Conservation (phyloP, 1,140 invertebrate genomes). For the Ditylenchus dipsaci region DNA sequence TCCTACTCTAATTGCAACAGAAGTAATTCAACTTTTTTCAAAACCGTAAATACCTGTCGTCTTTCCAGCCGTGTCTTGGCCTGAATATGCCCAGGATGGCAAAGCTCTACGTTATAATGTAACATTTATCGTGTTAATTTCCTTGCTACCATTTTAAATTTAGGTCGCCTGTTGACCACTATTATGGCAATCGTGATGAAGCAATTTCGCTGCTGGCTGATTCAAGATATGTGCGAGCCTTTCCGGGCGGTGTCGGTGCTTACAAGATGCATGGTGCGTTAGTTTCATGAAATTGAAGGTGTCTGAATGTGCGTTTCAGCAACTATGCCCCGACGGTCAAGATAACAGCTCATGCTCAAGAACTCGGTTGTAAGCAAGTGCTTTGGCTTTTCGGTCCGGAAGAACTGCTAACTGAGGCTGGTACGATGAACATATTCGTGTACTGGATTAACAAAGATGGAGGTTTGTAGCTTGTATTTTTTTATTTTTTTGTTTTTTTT, state of each 20-base stretch:
- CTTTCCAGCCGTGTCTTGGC: conserved; percentile 68
- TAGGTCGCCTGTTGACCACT: conserved; percentile 70
- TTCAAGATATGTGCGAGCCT: conserved; percentile 77
- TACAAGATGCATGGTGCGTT: conserved; percentile 77
- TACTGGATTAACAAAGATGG: conserved; percentile 80
- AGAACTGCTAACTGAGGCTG: conserved; percentile 90
- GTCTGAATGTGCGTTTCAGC: conserved; percentile 44
- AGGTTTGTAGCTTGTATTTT: conserved; percentile 69
- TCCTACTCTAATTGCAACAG: conserved; percentile 91
- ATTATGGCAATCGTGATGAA: conserved; percentile 72
- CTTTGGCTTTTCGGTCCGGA: conserved; percentile 93
- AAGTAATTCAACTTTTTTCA: conserved; percentile 63
- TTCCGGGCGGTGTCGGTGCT: conserved; percentile 89
- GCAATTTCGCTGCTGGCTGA: conserved; percentile 76
- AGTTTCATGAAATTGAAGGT: not conserved
- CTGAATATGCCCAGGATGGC: conserved; percentile 77
- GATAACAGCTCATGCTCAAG: conserved; percentile 69
- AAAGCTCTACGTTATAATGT: conserved; percentile 76
- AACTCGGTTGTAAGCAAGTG: conserved; percentile 83
- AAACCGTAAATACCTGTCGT: not conserved
- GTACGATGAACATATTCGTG: conserved; percentile 97
- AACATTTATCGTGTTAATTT: not conserved
- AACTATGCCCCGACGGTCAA: conserved; percentile 66
- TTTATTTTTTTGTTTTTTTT: no score
- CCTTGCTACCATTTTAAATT: not conserved